phyloP scores from a whole-genome alignment of 2,113 vertebrate species.

The Malaclemys terrapin region DNA sequence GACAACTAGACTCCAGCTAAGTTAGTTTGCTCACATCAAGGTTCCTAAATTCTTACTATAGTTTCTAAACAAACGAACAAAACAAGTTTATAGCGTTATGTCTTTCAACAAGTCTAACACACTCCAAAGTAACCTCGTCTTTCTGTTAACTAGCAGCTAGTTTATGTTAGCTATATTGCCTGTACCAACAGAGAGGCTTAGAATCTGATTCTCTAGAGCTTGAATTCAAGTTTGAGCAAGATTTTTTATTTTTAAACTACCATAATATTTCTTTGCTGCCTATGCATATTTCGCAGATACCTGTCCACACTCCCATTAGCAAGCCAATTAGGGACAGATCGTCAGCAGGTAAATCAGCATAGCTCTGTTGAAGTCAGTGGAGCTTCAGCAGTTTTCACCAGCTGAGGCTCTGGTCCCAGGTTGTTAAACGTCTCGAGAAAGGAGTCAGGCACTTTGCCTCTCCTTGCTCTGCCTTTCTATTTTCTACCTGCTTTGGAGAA shows the following conservation, averaged over 20 bases:
- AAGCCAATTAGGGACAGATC: not conserved
- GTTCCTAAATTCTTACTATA: constrained; percentile 45
- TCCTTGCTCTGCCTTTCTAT: not conserved
- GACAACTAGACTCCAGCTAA: not conserved
- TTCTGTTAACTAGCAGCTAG: constrained; percentile 17
- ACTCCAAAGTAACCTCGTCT: constrained; percentile 10
- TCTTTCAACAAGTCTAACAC: constrained; percentile 7
- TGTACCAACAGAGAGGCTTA: constrained; percentile 9
- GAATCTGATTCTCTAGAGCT: constrained; percentile 23
- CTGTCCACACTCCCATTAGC: fast-evolving
- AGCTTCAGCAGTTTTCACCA: fast-evolving
- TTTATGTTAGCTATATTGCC: constrained; percentile 14
- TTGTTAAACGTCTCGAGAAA: not conserved
- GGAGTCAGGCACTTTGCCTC: not conserved
- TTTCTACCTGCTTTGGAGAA: not conserved
- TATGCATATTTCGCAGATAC: not conserved
- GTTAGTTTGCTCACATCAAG: constrained; percentile 13
- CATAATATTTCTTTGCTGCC: not conserved
- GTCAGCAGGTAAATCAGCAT: not conserved
- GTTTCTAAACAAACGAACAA: constrained; percentile 1
- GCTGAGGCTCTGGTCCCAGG: not conserved
- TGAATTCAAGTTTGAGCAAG: constrained; percentile 39
- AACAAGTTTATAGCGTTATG: not conserved
- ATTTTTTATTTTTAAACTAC: not conserved
- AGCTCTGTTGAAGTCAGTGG: not conserved